phyloP scores from a whole-genome alignment of 2,113 vertebrate genomes.

The Hippocampus zosterae region DNA sequence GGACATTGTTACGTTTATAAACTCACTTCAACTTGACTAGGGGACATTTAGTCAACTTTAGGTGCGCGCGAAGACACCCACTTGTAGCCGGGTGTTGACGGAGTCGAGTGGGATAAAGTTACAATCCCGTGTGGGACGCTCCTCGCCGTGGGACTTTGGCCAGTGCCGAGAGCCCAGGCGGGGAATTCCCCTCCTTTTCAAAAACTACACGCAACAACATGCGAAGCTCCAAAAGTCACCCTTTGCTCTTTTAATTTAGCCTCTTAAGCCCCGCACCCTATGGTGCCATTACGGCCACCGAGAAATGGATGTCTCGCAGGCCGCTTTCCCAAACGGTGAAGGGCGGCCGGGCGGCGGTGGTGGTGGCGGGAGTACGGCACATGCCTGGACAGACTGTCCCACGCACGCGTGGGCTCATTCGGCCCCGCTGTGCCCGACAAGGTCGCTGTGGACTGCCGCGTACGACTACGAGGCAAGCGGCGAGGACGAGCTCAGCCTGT shows the following conservation, averaged over 20 bases:
- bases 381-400: conserved; percentile 65
- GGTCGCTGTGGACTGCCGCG: conserved; percentile 81
- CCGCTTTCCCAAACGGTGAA: conserved; percentile 79
- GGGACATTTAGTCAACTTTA: neutral
- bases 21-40: no score
- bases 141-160: conserved; percentile 48
- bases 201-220: conserved; percentile 34
- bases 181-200: conserved; percentile 15
- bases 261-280: conserved; percentile 62
- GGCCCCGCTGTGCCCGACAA: conserved; percentile 67
- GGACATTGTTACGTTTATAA: neutral
- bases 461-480: conserved; percentile 84
- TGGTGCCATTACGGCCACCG: conserved; percentile 70
- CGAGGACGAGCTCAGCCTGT: conserved; percentile 84
- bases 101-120: conserved; percentile 44
- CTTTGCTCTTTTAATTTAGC: conserved; percentile 46
- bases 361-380: conserved; percentile 30
- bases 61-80: neutral
- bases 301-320: conserved; percentile 79
- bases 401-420: conserved; percentile 74
- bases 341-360: conserved; percentile 61
- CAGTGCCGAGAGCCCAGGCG: conserved; percentile 3
- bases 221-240: conserved; percentile 25
- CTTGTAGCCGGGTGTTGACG: conserved; percentile 22
- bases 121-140: conserved; percentile 1